Base-by-base conservation (phyloP, 2,113 vertebrate genomes). In the Shinisaurus crocodilurus region DNA sequence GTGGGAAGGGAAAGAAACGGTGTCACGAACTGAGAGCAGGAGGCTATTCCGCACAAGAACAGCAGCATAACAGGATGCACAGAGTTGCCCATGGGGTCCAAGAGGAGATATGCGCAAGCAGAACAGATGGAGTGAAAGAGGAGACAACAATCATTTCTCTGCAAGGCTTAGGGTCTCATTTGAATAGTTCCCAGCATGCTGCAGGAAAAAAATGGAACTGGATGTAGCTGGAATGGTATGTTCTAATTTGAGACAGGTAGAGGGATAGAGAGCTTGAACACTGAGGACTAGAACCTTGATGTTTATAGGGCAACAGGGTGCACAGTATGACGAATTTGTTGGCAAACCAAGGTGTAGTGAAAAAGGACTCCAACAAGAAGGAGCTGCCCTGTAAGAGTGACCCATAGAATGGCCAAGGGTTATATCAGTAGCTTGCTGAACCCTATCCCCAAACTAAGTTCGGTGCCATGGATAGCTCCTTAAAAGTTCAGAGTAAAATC, bases 381-480 rank as follows among this genome's bases (percentile, higher is more conserved):
- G 2, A 77, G 37, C 8, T 25, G 5, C n/a, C 15, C 5, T 37
- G 3, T 20, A 77, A 77, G 23, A 43, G 25, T 9, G 18, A 43
- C 16, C 23, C 75, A 43, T 23, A 3, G 40, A 45, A 43, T 27
- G 40, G 20, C 23, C 9, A 27, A 45, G 6, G 40, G 23, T 45
- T 10, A 12, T 23, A 1, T 3, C 18, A 29, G 48, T 20, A 45
- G 2, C 9, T 43, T 23, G 3, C 6, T 5, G 3, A 8, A n/a
- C n/a, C n/a, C n/a, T n/a, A n/a, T n/a, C 70, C 16, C 70, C 70
- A 16, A 10, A 5, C 25, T 25, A 43, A 76, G n/a, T n/a, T n/a
- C n/a, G n/a, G n/a, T n/a, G n/a, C n/a, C n/a, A n/a, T n/a, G n/a
- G n/a, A n/a, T n/a, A n/a, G n/a, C n/a, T n/a, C n/a, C n/a, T n/a